Evolutionary conservation across 2,797 vertebrate species (phyloP).

Genomic region (Enteromius afrohamiltoni): DNA sequence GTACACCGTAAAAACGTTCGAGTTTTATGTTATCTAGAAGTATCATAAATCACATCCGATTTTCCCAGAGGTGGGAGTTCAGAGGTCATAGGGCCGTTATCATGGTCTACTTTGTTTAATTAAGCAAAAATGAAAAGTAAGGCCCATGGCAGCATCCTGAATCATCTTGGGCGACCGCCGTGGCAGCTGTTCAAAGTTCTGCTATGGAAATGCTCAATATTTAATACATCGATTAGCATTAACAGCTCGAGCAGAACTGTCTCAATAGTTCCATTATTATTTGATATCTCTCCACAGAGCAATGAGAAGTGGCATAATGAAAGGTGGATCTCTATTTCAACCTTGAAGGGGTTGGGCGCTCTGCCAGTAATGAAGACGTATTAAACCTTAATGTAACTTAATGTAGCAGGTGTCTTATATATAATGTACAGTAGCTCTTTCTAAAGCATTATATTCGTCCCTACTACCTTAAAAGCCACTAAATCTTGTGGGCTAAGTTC

Average conservation of each 20-base stretch:
- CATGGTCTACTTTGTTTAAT: conserved; percentile 77
- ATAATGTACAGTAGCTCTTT: conserved; percentile 99
- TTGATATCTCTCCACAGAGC: conserved; percentile 79
- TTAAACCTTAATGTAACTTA: conserved; percentile 99
- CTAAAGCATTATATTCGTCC: conserved; percentile 99
- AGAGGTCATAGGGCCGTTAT: conserved; percentile 65
- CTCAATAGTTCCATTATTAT: conserved; percentile 82
- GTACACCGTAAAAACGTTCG: not conserved
- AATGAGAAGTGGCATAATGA: conserved; percentile 78
- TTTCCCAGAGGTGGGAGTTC: conserved; percentile 59
- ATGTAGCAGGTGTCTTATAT: conserved; percentile 99
- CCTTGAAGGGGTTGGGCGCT: conserved; percentile 95
- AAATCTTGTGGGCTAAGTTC: conserved; percentile 93
- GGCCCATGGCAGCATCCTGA: conserved; percentile 54
- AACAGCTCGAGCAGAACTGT: conserved; percentile 77
- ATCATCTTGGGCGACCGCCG: conserved; percentile 61
- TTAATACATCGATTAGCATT: conserved; percentile 83
- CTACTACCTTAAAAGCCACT: conserved; percentile 99
- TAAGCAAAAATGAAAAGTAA: conserved; percentile 64
- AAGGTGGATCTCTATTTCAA: conserved; percentile 93
- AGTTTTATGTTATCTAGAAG: not conserved
- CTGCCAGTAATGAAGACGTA: conserved; percentile 99
- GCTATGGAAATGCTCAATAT: conserved; percentile 83
- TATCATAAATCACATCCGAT: conserved; percentile 25
- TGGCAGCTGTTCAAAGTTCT: conserved; percentile 72